Base-by-base conservation (phyloP, 1,140 invertebrate genomes). In the Stenopsyche tienmushanensis region DNA sequence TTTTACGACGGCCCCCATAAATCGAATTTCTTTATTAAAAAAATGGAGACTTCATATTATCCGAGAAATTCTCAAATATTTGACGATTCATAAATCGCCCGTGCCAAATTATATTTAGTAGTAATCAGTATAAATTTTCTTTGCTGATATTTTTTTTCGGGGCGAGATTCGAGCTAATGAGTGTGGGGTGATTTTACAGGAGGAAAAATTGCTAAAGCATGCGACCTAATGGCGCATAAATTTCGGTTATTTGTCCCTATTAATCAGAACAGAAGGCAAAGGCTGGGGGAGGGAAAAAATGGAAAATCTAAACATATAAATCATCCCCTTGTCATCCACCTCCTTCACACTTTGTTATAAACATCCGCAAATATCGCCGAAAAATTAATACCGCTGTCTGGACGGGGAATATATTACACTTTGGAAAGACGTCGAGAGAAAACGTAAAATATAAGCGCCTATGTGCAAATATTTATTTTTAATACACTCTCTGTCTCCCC, bases 271-370 rank as follows among this genome's bases (percentile, higher is more conserved):
- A 15, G 44, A 47, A 20, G 44, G 18, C 18, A 15, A 47, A 18
- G 44, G 18, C 17, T 20, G 44, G 3, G 44, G 5, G 17, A 47
- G 44, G 5, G 17, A 47, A 47, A 47, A 47, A 47, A 9, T 47
- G 44, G 18, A 47, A 47, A 47, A 47, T 20, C 44, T 47, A 47
- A 47, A 47, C 44, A 15, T 47, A 47, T 47, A 47, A 47, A 47
- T 47, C 44, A 47, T 47, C 44, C 44, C 44, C 10, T 15, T 47
- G 18, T 47, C 29, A 34, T 34, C 29, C 29, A 34, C 29, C 29
- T 34, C 29, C 13, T 34, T 34, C 29, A 34, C 29, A 34, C 29
- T 34, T 34, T 34, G 29, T 34, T 34, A 34, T 34, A 34, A 34
- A 34, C 29, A 34, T 34, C 29, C 29, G 13, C 29, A 34, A 13